phyloP scores from a whole-genome alignment of 2,888 invertebrate genomes.

The Sarcophaga caerulescens region DNA sequence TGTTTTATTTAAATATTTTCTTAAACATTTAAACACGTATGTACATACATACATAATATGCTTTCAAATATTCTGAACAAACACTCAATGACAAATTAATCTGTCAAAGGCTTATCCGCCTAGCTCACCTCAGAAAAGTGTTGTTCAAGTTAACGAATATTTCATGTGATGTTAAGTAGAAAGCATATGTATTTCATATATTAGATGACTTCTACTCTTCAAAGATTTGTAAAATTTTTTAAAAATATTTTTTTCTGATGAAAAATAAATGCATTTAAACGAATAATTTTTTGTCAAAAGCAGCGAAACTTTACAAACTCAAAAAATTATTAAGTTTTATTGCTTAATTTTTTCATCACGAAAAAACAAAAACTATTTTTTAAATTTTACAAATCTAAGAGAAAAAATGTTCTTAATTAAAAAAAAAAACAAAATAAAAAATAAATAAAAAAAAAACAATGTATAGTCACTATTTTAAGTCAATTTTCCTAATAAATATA shows the following conservation, averaged over 20 bases:
- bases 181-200: conserved; percentile 3
- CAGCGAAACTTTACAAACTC: conserved; percentile 53
- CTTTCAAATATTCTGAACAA: conserved; percentile 6
- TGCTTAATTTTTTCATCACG: not conserved
- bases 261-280: conserved; percentile 16
- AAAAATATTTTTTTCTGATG: not conserved
- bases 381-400: not conserved
- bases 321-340: conserved; percentile 44
- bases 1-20: conserved; percentile 58
- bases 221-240: not conserved
- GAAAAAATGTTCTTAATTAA: conserved; percentile 2
- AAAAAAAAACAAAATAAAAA: not conserved
- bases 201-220: not conserved
- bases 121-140: not conserved
- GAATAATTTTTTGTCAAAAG: conserved; percentile 57
- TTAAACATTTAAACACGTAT: not conserved
- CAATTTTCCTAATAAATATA: conserved; percentile 74
- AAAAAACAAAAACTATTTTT: not conserved
- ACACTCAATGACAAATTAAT: not conserved
- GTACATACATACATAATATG: not conserved
- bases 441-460: conserved; percentile 71
- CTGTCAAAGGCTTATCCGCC: not conserved
- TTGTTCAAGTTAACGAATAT: conserved; percentile 10
- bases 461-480: conserved; percentile 82
- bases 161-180: conserved; percentile 48